These are phyloP conservation scores for Platycnemis pennipes DNA, from an alignment of 2,888 invertebrate species.

Conservation along the genomic window DNA sequence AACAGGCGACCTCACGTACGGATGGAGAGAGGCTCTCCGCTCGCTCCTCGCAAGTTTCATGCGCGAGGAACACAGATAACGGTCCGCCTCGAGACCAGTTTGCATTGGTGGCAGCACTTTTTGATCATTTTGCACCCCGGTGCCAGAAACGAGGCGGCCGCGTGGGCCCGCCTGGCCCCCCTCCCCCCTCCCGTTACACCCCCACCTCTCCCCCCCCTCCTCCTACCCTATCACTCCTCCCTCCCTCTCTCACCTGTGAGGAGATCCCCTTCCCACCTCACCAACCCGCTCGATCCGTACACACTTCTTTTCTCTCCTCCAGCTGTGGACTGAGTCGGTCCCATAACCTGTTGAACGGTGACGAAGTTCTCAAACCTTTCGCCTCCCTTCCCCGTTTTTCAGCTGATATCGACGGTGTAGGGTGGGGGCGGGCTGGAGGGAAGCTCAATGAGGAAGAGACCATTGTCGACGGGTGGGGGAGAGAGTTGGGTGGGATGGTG, in stretches of 20 bases:
- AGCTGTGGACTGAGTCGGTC: constrained; percentile 13
- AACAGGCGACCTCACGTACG: neutral
- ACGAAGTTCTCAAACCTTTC: constrained; percentile 21
- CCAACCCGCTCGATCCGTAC: constrained; percentile 2
- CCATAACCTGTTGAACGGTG: constrained; percentile 67
- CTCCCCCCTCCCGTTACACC: neutral
- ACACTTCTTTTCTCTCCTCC: neutral
- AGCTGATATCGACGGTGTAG: neutral
- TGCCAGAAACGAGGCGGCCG: constrained; percentile 55
- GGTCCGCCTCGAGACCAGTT: constrained; percentile 60
- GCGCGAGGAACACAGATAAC: constrained; percentile 38
- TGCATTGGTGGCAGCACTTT: constrained; percentile 60
- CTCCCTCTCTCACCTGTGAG: neutral
- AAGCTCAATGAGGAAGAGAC: neutral
- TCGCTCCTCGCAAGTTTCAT: neutral
- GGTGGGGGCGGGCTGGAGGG: neutral
- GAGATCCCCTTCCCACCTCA: constrained; percentile 20
- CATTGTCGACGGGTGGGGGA: neutral
- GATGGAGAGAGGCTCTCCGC: neutral
- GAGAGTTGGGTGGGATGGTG: neutral
- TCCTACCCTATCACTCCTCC: neutral
- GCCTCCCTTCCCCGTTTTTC: constrained; percentile 29
- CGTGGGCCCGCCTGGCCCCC: neutral
- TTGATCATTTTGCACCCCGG: constrained; percentile 65
- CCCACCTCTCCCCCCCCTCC: neutral